Conservation (phyloP, 2,888 invertebrate species). For the Trachelus iudaicus region DNA sequence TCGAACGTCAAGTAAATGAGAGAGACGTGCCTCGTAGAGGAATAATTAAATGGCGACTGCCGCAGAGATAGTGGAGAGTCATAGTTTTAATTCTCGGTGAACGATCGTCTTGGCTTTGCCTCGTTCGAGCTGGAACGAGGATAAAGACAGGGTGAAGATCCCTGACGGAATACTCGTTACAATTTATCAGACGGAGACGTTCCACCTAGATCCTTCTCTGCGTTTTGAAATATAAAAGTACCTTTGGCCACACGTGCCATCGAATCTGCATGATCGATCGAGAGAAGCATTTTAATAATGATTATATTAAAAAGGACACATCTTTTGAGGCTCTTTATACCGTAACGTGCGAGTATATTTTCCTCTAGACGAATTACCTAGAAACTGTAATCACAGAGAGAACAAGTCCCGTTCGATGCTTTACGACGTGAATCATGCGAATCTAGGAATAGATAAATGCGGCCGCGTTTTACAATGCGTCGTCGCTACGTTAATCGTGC, state of each 20-base stretch:
- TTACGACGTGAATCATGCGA: neutral
- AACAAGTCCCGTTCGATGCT: neutral
- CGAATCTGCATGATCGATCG: neutral
- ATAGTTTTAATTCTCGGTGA: neutral
- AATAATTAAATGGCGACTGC: conserved; percentile 2
- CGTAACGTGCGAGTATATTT: neutral
- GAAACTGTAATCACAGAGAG: neutral
- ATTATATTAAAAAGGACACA: neutral
- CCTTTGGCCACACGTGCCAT: neutral
- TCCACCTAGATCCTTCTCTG: neutral
- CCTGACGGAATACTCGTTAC: neutral
- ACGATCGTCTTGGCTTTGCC: neutral
- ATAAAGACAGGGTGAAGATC: neutral
- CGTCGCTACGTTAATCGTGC: neutral
- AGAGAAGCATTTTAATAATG: neutral
- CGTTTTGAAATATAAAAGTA: neutral
- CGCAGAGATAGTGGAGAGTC: neutral
- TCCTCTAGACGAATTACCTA: neutral
- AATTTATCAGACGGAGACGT: neutral
- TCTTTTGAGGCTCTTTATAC: neutral
- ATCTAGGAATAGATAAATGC: neutral
- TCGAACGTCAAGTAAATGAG: neutral
- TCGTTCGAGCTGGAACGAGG: neutral
- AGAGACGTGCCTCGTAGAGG: neutral
- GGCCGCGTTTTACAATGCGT: neutral